Conservation (phyloP, 2,113 vertebrate genomes). For the Platysteira castanea region DNA sequence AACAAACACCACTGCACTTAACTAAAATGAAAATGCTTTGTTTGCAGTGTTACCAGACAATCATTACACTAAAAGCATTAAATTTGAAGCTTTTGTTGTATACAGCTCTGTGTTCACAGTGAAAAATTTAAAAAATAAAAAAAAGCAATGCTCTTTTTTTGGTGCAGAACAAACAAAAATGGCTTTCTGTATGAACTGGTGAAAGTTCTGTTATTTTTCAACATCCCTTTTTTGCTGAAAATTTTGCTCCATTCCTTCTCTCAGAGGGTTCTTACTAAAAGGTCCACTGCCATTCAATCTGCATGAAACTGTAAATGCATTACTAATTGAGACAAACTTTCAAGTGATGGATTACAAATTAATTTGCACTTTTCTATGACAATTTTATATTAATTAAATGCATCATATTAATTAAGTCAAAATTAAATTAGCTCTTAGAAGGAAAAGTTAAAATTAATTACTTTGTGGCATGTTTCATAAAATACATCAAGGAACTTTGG, state of each 20-base stretch:
- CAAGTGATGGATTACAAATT: conserved; percentile 37
- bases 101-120: background rate
- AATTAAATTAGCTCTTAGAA: conserved; percentile 47
- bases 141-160: rapidly evolving
- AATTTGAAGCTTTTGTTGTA: background rate
- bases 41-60: background rate
- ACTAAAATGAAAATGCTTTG: background rate
- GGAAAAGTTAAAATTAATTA: conserved; percentile 45
- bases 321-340: conserved; percentile 48
- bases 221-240: background rate
- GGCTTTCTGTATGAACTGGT: background rate
- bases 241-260: background rate
- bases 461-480: background rate
- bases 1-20: background rate
- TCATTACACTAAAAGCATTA: background rate
- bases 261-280: background rate
- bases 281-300: background rate
- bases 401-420: conserved; percentile 45
- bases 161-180: background rate
- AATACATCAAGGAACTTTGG: background rate
- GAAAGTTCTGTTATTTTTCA: background rate
- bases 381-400: conserved; percentile 44
- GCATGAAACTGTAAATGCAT: background rate
- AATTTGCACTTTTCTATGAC: conserved; percentile 38
- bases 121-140: no score